phyloP scores from a whole-genome alignment of 2,888 invertebrate genomes.

The Andrena camellia region DNA sequence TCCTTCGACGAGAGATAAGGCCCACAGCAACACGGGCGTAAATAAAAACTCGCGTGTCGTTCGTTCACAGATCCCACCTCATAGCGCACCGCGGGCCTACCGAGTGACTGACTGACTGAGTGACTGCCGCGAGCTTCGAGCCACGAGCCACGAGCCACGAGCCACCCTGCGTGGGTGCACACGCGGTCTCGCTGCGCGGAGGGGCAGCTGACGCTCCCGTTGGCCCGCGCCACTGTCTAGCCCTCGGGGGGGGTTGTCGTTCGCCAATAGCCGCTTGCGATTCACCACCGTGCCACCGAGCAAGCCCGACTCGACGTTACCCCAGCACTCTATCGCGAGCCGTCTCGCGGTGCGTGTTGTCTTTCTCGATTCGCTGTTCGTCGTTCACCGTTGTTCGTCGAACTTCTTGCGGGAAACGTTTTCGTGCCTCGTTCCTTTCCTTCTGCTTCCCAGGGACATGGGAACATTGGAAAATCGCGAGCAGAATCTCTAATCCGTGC shows the following conservation, averaged over 20 bases:
- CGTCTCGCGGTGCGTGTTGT: slow-evolving; percentile 62
- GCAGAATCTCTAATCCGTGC: neutral
- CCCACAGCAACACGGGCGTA: slow-evolving; percentile 29
- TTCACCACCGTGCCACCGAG: slow-evolving; percentile 52
- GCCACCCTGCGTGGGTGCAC: slow-evolving; percentile 81
- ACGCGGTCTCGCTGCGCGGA: slow-evolving; percentile 74
- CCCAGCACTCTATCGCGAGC: slow-evolving; percentile 75
- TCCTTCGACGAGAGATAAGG: slow-evolving; percentile 4
- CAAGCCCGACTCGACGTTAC: slow-evolving; percentile 54
- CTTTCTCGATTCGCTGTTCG: neutral
- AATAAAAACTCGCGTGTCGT: slow-evolving; percentile 42
- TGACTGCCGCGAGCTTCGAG: slow-evolving; percentile 74
- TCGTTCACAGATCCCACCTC: slow-evolving; percentile 74
- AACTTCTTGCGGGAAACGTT: neutral
- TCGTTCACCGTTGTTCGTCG: neutral
- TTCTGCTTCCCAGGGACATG: too few species aligned
- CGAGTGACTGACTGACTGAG: slow-evolving; percentile 82
- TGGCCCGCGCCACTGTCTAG: slow-evolving; percentile 69
- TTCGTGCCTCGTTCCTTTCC: neutral
- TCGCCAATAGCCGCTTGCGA: slow-evolving; percentile 73
- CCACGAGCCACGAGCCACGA: slow-evolving; percentile 76
- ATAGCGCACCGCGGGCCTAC: slow-evolving; percentile 83
- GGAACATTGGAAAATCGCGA: neutral
- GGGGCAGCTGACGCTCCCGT: slow-evolving; percentile 63
- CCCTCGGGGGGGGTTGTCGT: slow-evolving; percentile 70